Conservation (phyloP, 2,888 invertebrate species). For the Campoplex capitator region DNA sequence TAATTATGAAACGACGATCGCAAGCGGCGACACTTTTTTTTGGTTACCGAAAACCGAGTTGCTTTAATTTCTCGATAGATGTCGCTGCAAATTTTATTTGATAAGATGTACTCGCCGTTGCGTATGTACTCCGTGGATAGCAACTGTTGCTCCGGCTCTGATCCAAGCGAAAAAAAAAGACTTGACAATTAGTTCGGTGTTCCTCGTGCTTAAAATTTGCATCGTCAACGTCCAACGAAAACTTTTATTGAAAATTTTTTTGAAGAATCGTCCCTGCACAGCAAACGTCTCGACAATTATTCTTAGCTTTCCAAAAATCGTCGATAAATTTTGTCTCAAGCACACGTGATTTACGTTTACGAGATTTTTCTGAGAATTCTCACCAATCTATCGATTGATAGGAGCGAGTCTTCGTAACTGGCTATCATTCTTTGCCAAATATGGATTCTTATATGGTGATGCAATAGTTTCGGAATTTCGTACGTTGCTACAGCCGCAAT, state of each 20-base stretch:
- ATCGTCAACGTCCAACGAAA: not conserved
- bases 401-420: too few relatives aligned
- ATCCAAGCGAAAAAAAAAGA: not conserved
- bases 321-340: not conserved
- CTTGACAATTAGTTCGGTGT: not conserved
- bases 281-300: not conserved
- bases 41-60: not conserved
- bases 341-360: too few relatives aligned
- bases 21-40: not conserved
- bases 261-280: too few relatives aligned
- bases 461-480: not conserved
- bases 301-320: not conserved
- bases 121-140: not conserved
- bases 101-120: not conserved
- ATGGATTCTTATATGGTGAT: too few relatives aligned
- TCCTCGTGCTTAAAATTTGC: not conserved
- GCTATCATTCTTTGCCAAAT: too few relatives aligned
- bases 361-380: not conserved
- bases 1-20: not conserved
- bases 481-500: not conserved
- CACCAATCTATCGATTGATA: not conserved
- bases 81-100: not conserved
- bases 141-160: conserved; percentile 9
- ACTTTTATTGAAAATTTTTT: not conserved
- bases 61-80: not conserved